These are phyloP conservation scores for Varecia variegata DNA, from an alignment of 2,797 vertebrate genomes.

Conservation along the genomic window DNA sequence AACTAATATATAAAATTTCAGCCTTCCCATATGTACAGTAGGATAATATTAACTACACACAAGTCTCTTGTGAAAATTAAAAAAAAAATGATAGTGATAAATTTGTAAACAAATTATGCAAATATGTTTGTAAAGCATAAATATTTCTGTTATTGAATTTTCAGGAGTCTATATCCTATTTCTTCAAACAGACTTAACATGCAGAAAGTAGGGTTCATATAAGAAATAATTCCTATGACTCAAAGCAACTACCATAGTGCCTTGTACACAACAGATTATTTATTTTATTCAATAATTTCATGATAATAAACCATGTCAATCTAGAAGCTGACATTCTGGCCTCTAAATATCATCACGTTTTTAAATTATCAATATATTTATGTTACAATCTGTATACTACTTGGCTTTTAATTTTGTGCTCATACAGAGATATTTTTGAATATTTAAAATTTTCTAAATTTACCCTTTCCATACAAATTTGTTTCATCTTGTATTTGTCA, in stretches of 20 bases:
- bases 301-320: not conserved
- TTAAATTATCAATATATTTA: not conserved
- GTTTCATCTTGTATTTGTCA: not conserved
- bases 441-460: not conserved
- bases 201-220: not conserved
- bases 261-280: not conserved
- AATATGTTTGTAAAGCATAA: not conserved
- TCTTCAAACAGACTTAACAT: not conserved
- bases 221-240: not conserved
- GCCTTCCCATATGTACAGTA: not conserved
- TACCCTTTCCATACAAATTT: not conserved
- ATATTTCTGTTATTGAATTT: not conserved
- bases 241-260: not conserved
- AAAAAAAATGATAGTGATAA: not conserved
- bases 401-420: not conserved
- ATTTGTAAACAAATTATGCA: not conserved
- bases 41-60: not conserved
- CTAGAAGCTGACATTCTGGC: not conserved
- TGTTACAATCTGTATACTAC: not conserved
- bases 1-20: not conserved
- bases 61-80: not conserved
- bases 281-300: not conserved
- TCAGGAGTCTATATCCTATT: not conserved
- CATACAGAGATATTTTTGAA: not conserved
- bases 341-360: not conserved